Percentiles rank a stretch among this genome's conserved stretches.
phyloP scores from a whole-genome alignment of 2,797 vertebrate species.

The Rhynchonycteris naso region DNA sequence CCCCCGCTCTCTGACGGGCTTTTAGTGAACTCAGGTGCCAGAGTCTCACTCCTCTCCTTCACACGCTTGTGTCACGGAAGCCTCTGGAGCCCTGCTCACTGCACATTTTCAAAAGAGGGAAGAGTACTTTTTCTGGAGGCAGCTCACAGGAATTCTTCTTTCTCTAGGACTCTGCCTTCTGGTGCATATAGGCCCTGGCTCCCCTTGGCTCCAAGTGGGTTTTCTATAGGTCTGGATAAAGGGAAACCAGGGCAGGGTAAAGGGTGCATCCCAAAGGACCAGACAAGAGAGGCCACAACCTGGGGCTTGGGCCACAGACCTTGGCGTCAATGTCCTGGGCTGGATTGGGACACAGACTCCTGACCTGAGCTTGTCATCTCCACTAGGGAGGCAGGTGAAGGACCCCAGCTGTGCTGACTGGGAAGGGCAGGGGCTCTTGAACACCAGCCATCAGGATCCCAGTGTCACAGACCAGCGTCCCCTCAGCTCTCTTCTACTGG shows the following conservation, averaged over 20 bases:
- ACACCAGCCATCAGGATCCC: neutral
- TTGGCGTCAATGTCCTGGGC: neutral
- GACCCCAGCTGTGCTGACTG: fast-evolving
- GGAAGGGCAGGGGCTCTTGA: neutral
- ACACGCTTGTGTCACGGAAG: neutral
- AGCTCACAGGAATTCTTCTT: neutral
- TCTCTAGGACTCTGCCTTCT: neutral
- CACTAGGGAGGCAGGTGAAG: neutral
- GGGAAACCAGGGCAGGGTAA: neutral
- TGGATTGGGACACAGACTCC: neutral
- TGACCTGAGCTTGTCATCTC: neutral
- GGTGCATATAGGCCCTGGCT: neutral
- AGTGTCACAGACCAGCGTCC: neutral
- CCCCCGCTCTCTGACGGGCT: neutral
- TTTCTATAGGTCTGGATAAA: neutral
- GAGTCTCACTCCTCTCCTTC: neutral
- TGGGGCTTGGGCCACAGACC: neutral
- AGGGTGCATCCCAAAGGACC: neutral
- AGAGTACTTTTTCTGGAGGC: neutral
- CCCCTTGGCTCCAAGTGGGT: neutral
- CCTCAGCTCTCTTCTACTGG: neutral
- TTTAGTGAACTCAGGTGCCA: neutral
- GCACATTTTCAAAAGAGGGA: neutral
- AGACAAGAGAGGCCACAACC: neutral
- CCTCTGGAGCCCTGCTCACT: neutral